A percentile compares a stretch with the other conserved stretches of the same genome.
Conservation (phyloP, 2,113 vertebrate genomes). For the Mesitornis unicolor region DNA sequence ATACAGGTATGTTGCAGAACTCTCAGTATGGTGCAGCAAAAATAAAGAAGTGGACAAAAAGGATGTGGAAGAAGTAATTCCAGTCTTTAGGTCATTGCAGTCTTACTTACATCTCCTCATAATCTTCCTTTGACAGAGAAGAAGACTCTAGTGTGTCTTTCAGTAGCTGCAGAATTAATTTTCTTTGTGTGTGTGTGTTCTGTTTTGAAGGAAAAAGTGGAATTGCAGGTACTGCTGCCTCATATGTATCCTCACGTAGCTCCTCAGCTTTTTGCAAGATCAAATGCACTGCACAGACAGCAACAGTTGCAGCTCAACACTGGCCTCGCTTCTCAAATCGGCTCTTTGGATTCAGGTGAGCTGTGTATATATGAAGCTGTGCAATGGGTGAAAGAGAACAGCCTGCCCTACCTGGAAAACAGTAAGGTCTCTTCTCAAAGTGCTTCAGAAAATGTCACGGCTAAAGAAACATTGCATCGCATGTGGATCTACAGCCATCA, state of each 20-base stretch:
- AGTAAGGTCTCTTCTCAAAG: not conserved
- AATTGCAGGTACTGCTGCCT: slow-evolving; percentile 75
- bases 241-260: slow-evolving; percentile 65
- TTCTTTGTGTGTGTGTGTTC: not conserved
- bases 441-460: not conserved
- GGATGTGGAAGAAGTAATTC: not conserved
- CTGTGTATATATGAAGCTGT: slow-evolving; percentile 69
- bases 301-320: slow-evolving; percentile 76
- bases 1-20: not conserved
- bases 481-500: slow-evolving; percentile 84
- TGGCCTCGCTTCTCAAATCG: slow-evolving; percentile 57
- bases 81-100: not conserved
- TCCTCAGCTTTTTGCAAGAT: slow-evolving; percentile 73
- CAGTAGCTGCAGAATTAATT: not conserved
- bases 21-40: not conserved
- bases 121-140: not conserved
- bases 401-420: slow-evolving; percentile 50
- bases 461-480: slow-evolving; percentile 53
- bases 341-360: slow-evolving; percentile 67
- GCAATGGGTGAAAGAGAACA: slow-evolving; percentile 77
- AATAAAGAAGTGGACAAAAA: not conserved
- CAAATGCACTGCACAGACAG: slow-evolving; percentile 63
- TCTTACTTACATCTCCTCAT: not conserved
- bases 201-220: slow-evolving; percentile 71
- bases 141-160: not conserved